Evolutionary conservation across 2,113 vertebrate species (phyloP), one percentile per base, ranked within the genome.

Genomic region (Nymphicus hollandicus): DNA sequence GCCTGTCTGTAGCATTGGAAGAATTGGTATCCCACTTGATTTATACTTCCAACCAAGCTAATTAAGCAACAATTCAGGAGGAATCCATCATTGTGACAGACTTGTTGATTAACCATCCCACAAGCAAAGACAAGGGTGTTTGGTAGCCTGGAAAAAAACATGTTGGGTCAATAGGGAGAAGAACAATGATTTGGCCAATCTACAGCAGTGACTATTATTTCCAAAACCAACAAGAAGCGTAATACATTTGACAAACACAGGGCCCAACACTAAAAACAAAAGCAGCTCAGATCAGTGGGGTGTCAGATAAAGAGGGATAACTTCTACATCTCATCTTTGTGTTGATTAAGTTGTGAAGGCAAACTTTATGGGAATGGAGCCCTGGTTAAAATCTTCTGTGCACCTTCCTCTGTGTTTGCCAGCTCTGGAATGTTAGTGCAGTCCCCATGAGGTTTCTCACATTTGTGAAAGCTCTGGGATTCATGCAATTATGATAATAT

Each of bases 1-100:
- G 93, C 94, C 80, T 91, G 92, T 91, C 85, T 95, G 91, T 50
- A 69, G 91, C 16, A 2, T 31, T 95, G 85, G 82, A 92, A 74
- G 93, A 93, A 97, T 85, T 95, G 94, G 85, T 95, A 93, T 91
- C 85, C 85, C 66, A 71, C 60, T 97, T 96, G 96, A 96, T 97
- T 98, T 97, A 97, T 98, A 91, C 96, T 89, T 95, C 91, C 91
- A 96, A 95, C 96, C 86, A 68, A 98, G 96, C 97, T 97, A 98
- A 98, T 98, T 98, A 98, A 98, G 96, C 97, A 97, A 95, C 95
- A 97, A 85, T 97, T 92, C 91, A 66, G 82, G 96, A 95, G 88
- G 95, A 97, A 98, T 98, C 96, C 96, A 98, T 98, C 97, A 98
- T 97, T 96, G 90, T 97, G 98, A 97, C 98, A 98, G 95, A 97